Evolutionary conservation across 2,113 vertebrate species (phyloP).

Genomic region (Amazona guildingii): DNA sequence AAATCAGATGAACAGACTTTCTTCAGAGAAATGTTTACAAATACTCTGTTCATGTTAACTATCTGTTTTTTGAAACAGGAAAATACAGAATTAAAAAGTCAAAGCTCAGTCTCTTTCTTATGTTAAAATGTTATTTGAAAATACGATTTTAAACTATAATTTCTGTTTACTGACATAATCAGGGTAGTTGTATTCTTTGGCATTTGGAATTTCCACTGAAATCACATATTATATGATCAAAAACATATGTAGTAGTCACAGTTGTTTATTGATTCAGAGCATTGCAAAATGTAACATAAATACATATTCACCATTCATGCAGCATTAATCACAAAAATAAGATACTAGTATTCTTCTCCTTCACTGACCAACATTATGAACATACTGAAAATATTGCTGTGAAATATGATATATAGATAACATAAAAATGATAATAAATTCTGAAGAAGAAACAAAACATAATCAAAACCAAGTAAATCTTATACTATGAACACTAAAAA

Average conservation of each 20-base stretch:
- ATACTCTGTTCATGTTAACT: neutral
- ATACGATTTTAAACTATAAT: neutral
- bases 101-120: neutral
- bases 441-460: neutral
- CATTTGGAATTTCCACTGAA: neutral
- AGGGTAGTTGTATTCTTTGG: neutral
- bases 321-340: neutral
- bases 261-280: neutral
- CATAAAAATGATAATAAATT: neutral
- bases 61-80: neutral
- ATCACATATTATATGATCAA: neutral
- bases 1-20: neutral
- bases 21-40: neutral
- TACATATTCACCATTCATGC: neutral
- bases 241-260: neutral
- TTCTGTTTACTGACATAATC: neutral
- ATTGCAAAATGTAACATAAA: neutral
- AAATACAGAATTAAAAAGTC: neutral
- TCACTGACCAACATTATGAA: neutral
- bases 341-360: neutral
- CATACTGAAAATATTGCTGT: neutral
- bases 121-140: neutral
- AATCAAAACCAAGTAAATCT: neutral
- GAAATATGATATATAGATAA: neutral
- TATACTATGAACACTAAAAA: neutral